A percentile compares a stretch with the other conserved stretches of the same genome.
phyloP scores from a whole-genome alignment of 1,140 invertebrate genomes.

The Thrips palmi region DNA sequence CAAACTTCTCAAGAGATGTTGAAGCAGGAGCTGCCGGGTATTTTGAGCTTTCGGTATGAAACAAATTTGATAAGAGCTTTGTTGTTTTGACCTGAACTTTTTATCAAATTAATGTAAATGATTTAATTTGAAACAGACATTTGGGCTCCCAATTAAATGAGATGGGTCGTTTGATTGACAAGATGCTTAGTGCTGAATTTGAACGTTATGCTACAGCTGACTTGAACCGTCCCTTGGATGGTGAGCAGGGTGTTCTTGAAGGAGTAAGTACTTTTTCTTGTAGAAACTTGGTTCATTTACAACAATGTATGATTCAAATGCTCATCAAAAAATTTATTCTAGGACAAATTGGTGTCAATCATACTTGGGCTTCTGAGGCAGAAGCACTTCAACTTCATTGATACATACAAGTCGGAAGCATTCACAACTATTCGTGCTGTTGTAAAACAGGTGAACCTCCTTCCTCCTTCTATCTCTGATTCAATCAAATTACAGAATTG shows the following conservation, averaged over 20 bases:
- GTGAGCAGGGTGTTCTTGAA: slow-evolving; percentile 44
- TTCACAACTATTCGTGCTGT: slow-evolving; percentile 72
- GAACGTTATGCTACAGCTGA: slow-evolving; percentile 78
- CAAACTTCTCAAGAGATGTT: slow-evolving; percentile 91
- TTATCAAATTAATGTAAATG: neutral
- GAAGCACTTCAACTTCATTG: slow-evolving; percentile 73
- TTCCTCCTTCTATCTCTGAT: no score
- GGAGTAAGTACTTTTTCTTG: slow-evolving; percentile 20
- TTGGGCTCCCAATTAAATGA: slow-evolving; percentile 89
- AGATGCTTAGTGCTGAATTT: slow-evolving; percentile 93
- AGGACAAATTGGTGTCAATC: slow-evolving; percentile 74
- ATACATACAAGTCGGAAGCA: slow-evolving; percentile 75
- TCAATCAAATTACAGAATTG: no score
- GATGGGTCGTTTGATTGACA: slow-evolving; percentile 89
- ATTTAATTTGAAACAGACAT: slow-evolving; percentile 42
- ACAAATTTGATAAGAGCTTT: neutral
- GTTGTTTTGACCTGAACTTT: neutral
- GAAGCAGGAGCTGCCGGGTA: slow-evolving; percentile 67
- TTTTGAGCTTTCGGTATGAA: slow-evolving; percentile 67
- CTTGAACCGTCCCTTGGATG: slow-evolving; percentile 65
- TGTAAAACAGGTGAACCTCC: slow-evolving; percentile 51
- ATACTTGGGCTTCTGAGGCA: slow-evolving; percentile 74
- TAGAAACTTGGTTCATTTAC: slow-evolving; percentile 5
- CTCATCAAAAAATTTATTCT: no score
- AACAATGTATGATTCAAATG: slow-evolving; percentile 7